Base-by-base conservation (phyloP, 92 coral and sea anemone genomes). In the Zoanthus sociatus region DNA sequence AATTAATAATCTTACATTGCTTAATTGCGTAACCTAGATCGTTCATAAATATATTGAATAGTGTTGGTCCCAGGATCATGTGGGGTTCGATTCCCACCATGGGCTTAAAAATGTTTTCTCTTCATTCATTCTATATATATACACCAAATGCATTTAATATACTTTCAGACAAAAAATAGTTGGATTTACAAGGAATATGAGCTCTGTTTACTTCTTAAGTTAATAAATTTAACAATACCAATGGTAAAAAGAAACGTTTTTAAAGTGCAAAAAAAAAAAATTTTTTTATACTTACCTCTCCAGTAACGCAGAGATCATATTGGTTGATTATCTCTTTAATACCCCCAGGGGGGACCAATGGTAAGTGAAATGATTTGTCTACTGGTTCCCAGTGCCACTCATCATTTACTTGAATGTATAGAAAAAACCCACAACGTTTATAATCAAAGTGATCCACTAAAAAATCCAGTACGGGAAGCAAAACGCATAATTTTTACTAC, bases 351-450 rank as follows among this genome's bases (percentile, higher is more conserved):
- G 98, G 95, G 12, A 93, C 64, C 70, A 97, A 83, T 60, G 99
- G 98, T 30, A 97, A 91, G 68, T 88, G 88, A 79, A 93, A 90
- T 0, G 98, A 90, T 46, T 93, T 88, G 83, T 97, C 99, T 51
- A 94, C 96, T 74, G 99, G 96, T 58, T 97, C 92, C 99, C 99
- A 97, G 71, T 95, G 96, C 99, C 99, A 97, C 64, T 76, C 88
- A 6, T 83, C 91, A 71, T 95, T 95, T 7, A 79, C 97, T 92
- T 48, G n/a, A n/a, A n/a, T n/a, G 47, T 18, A 9, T 9, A 81
- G 63, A 79, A 15, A 64, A 30, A 44, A 17, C 17, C 6, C 17
- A 4, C 14, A 17, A 42, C 45, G 9, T 14, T 16, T 8, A 73
- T 26, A 18, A 47, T 46, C 10, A 45, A 0, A 30, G 13, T 15